Evolutionary conservation across 2,797 vertebrate species (phyloP).

Genomic region (Hapalemur alaotrensis): DNA sequence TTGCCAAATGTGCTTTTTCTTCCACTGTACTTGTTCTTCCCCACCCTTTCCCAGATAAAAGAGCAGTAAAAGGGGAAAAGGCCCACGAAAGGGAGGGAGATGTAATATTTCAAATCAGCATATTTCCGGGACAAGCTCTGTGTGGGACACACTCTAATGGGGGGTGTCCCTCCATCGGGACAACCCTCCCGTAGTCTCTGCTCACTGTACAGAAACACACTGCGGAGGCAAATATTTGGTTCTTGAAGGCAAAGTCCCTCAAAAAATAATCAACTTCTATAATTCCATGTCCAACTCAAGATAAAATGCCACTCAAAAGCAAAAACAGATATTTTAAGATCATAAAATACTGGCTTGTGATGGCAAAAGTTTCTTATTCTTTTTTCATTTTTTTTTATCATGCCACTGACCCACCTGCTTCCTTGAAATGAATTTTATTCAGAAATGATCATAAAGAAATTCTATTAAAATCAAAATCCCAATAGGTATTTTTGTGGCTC

Average conservation of each 20-base stretch:
- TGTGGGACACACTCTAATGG: neutral
- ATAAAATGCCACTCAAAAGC: neutral
- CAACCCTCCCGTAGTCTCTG: neutral
- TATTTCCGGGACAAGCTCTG: neutral
- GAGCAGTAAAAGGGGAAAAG: neutral
- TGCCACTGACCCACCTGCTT: neutral
- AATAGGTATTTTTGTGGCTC: neutral
- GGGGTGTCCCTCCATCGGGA: accelerated
- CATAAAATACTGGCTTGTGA: neutral
- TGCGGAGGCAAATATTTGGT: no score
- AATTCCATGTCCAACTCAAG: neutral
- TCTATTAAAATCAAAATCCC: neutral
- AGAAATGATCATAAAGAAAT: neutral
- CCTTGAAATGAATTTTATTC: neutral
- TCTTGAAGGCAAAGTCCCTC: neutral
- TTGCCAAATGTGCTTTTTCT: neutral
- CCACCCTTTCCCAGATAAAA: neutral
- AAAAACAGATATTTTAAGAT: neutral
- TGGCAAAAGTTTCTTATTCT: neutral
- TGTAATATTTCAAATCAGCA: neutral
- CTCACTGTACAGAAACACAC: neutral
- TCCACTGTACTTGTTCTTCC: neutral
- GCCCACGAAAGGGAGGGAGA: neutral
- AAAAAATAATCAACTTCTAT: neutral
- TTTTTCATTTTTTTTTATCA: neutral